Base-by-base conservation (phyloP, 2,113 vertebrate genomes). In the Barbus barbus region DNA sequence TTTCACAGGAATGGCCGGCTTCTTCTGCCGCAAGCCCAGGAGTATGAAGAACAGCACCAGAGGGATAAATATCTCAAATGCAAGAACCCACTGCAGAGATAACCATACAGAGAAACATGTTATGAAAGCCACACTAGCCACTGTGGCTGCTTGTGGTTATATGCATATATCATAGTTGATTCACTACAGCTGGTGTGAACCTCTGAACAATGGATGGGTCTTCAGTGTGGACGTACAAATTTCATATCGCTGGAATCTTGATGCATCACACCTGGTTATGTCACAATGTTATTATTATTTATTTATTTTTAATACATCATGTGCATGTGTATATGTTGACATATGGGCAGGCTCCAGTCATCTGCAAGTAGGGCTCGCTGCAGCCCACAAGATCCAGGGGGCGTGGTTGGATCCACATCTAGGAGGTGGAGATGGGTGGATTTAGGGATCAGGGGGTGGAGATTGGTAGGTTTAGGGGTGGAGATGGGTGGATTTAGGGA, bases 41-140 rank as follows among this genome's bases (percentile, higher is more conserved):
- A 99, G 93, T 86, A 99, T 98, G 92, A 99, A 98, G 93, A 99
- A 99, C 48, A 98, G 97, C 56, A 98, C 97, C 38, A 99, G 89
- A 0, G 97, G 97, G 89, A 99, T 99, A 92, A 98, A 98, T 91
- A 98, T 96, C 93, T 99, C 97, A 3, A 98, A 99, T 14, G 97
- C 94, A 92, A 99, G 90, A 86, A 99, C 97, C 97, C 97, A 98
- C 97, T 99, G 91, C 0, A 87, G 14, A 87, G 63, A 87, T 24
- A 83, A 48, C 84, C 31, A 81, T 24, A 85, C 28, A 83, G 26
- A 83, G 9, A 4, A 51, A n/a, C 16, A 22, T 18, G n/a, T n/a
- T 46, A 65, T 58, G 20, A 69, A 69, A 48, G 13, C 22, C 33
- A 38, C 24, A 48, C 9, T 1, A 13, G 26, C 76, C n/a, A 26